Conservation (phyloP, 2,888 invertebrate species). For the Drosophila mulleri region DNA sequence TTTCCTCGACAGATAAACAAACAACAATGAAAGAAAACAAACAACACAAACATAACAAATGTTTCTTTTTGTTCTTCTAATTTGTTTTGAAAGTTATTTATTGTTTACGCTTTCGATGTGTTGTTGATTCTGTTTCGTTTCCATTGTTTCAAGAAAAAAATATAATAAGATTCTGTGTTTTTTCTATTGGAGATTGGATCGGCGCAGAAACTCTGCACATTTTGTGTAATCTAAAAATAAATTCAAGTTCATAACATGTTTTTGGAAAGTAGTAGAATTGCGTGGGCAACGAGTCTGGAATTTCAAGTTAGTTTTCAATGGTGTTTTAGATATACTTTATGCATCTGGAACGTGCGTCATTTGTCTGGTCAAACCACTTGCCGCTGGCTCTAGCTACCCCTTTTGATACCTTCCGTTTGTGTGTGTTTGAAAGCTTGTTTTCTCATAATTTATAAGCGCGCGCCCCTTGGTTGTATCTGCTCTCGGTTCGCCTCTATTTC, state of each 20-base stretch:
- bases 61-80: slow-evolving; percentile 10
- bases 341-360: slow-evolving; percentile 42
- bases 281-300: neutral
- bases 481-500: neutral
- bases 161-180: neutral
- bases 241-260: slow-evolving; percentile 1
- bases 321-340: slow-evolving; percentile 22
- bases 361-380: slow-evolving; percentile 47
- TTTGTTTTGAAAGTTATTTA: slow-evolving; percentile 2
- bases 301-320: slow-evolving; percentile 16
- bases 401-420: neutral
- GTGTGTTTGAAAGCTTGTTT: slow-evolving; percentile 31
- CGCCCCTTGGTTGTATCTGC: neutral
- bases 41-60: slow-evolving; percentile 38
- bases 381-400: slow-evolving; percentile 1
- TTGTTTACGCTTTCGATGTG: slow-evolving; percentile 6
- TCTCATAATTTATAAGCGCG: slow-evolving; percentile 37
- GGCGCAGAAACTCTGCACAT: slow-evolving; percentile 1
- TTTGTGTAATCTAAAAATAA: neutral
- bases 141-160: neutral
- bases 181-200: neutral
- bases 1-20: slow-evolving; percentile 16
- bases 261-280: slow-evolving; percentile 5
- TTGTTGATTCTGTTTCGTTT: slow-evolving; percentile 9
- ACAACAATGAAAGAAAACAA: neutral